Evolutionary conservation across 2,113 vertebrate genomes (phyloP), one percentile per base, ranked within the genome.

Genomic region (Vireo altiloquus): DNA sequence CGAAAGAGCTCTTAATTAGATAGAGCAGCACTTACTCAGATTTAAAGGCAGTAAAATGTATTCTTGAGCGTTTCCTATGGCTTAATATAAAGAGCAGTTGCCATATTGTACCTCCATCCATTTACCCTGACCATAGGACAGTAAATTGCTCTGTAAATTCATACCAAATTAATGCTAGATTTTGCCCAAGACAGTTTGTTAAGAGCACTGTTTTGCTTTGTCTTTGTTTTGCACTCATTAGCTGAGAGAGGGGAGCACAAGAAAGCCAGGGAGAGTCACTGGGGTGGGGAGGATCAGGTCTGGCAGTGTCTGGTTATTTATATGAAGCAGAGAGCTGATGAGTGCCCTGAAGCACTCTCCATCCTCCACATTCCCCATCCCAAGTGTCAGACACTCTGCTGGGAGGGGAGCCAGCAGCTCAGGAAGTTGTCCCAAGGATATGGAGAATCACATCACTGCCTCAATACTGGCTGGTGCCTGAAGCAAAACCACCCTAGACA

Each of bases 301-400:
- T 42, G 53, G n/a, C 9, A 4, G 31, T 0, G 0, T 64, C 52
- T 2, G 4, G 49, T 66, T 63, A 68, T 47, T 78, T 31, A 27
- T 15, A 66, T 1, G 1, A 74, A 75, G 40, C 18, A 50, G 22
- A 83, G 22, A 28, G 5, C 37, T 1, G 3, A 13, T 0, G 2
- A 89, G 20, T 16, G 54, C 15, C 46, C 1, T 0, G 0, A 56
- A 50, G 40, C 75, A 89, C 17, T 6, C 63, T 28, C 39, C 63
- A 86, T 22, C 10, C 57, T 15, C 65, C 0, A 0, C 2, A 6
- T 37, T 20, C n/a, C n/a, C 24, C 3, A 1, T 27, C 31, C 33
- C 6, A 1, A 13, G 22, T 9, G 3, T 9, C 5, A 3, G 46
- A 18, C 39, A 17, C 24, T 35, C 54, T 3, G 3, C 18, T 59